phyloP scores from a whole-genome alignment of 2,113 vertebrate species.

The Mystacornis crossleyi region DNA sequence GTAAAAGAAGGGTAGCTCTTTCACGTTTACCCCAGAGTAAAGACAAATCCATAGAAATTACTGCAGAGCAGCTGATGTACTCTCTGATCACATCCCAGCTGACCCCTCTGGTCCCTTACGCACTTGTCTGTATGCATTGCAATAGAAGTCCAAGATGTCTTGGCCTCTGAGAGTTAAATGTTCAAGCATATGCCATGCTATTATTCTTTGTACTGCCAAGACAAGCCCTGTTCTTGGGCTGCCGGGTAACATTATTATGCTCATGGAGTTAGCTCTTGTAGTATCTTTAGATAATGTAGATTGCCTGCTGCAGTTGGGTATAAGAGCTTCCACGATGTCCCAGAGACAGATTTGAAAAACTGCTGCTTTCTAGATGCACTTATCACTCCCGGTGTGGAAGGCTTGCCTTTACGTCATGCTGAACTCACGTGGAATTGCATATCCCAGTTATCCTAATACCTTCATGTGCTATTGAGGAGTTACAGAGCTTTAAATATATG shows the following conservation, averaged over 20 bases:
- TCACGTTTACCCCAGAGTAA: not conserved
- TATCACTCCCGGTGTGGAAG: fast-evolving
- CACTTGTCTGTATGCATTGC: fast-evolving
- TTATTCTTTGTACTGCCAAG: not conserved
- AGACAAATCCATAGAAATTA: not conserved
- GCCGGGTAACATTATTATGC: fast-evolving
- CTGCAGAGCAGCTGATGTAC: not conserved
- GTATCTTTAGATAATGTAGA: not conserved
- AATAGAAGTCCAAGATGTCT: not conserved
- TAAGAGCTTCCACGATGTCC: not conserved
- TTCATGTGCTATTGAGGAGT: not conserved
- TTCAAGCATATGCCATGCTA: fast-evolving
- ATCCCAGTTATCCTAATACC: not conserved
- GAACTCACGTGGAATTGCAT: not conserved
- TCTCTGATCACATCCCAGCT: not conserved
- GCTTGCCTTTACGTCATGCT: not conserved
- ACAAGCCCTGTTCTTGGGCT: not conserved
- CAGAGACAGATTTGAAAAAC: not conserved
- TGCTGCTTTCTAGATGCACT: not conserved
- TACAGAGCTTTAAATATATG: not conserved
- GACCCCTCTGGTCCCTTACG: not conserved
- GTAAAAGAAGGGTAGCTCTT: not conserved
- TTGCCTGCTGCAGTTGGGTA: not conserved
- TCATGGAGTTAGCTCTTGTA: not conserved
- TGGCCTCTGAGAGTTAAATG: not conserved